Conservation (phyloP, 2,113 vertebrate species). For the Poeciliopsis retropinna region DNA sequence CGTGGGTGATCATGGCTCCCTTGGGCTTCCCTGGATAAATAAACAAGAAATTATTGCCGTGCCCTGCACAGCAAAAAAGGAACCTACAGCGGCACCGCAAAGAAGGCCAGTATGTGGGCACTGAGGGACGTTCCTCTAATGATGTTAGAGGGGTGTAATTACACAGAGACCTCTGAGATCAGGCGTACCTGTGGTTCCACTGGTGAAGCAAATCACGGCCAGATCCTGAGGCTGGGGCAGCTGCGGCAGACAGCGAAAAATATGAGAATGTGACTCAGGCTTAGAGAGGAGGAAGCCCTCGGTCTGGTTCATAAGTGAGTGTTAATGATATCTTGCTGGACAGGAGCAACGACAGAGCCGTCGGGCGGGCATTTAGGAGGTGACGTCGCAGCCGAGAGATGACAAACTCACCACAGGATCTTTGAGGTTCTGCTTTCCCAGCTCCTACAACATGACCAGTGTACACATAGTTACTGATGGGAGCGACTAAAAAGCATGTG, state of each 20-base stretch:
- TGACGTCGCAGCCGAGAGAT: slow-evolving; percentile 32
- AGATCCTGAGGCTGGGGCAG: slow-evolving; percentile 92
- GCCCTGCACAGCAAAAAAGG: slow-evolving; percentile 52
- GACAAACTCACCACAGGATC: slow-evolving; percentile 79
- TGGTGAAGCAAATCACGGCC: slow-evolving; percentile 97
- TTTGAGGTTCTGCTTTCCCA: slow-evolving; percentile 78
- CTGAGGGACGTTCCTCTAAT: slow-evolving; percentile 64
- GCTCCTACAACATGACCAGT: slow-evolving; percentile 69
- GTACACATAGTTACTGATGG: slow-evolving; percentile 29
- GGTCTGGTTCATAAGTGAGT: slow-evolving; percentile 54
- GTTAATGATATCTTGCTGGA: slow-evolving; percentile 66
- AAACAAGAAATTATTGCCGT: slow-evolving; percentile 71
- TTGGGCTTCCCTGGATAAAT: slow-evolving; percentile 83
- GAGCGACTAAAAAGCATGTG: slow-evolving; percentile 37
- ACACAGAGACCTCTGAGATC: slow-evolving; percentile 50
- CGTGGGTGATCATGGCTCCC: slow-evolving; percentile 87
- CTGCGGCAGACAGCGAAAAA: slow-evolving; percentile 70
- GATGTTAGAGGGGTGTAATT: slow-evolving; percentile 65
- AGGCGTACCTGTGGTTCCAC: slow-evolving; percentile 93
- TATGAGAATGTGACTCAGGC: slow-evolving; percentile 57
- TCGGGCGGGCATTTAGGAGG: slow-evolving; percentile 51
- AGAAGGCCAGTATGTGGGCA: slow-evolving; percentile 68
- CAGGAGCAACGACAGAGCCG: slow-evolving; percentile 51
- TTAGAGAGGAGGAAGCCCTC: slow-evolving; percentile 40
- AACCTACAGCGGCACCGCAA: slow-evolving; percentile 63